A percentile compares a stretch with the other conserved stretches of the same genome.
Conservation (phyloP, 2,888 invertebrate genomes). For the Polylopha cassiicola region DNA sequence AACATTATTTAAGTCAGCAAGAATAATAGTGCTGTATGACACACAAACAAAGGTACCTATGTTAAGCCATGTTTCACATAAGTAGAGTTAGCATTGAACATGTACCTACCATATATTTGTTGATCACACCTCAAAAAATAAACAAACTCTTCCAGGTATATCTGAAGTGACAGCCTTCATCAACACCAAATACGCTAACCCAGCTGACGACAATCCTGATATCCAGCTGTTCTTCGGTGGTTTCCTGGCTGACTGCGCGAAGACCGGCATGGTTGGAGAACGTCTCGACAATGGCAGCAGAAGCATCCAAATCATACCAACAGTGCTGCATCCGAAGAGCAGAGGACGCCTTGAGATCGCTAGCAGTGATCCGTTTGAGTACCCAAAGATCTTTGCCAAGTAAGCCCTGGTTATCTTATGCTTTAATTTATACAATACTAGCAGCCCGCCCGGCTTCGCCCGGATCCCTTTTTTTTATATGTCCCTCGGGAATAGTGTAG, state of each 20-base stretch:
- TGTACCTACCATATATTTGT: too few species aligned
- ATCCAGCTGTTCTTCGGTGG: constrained; percentile 92
- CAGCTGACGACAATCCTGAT: constrained; percentile 87
- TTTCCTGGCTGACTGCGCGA: constrained; percentile 89
- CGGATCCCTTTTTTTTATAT: too few species aligned
- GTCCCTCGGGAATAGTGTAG: too few species aligned
- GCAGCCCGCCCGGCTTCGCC: too few species aligned
- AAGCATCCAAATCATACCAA: constrained; percentile 84
- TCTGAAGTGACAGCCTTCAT: constrained; percentile 92
- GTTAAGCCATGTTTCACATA: too few species aligned
- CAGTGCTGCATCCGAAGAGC: constrained; percentile 91
- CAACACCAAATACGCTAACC: constrained; percentile 86
- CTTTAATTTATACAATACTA: too few species aligned
- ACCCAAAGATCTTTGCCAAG: constrained; percentile 91
- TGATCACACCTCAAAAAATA: background rate
- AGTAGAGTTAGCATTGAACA: too few species aligned
- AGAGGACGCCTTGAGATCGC: constrained; percentile 86
- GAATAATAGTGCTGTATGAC: too few species aligned
- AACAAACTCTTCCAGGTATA: constrained; percentile 72
- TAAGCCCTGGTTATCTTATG: too few species aligned
- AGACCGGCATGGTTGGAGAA: constrained; percentile 91
- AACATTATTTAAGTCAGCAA: too few species aligned
- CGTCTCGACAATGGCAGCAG: constrained; percentile 82
- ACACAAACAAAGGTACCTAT: too few species aligned
- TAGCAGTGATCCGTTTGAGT: constrained; percentile 86